These are phyloP conservation scores for Eubasilissa splendida DNA, from an alignment of 2,888 invertebrate genomes.

Conservation along the genomic window DNA sequence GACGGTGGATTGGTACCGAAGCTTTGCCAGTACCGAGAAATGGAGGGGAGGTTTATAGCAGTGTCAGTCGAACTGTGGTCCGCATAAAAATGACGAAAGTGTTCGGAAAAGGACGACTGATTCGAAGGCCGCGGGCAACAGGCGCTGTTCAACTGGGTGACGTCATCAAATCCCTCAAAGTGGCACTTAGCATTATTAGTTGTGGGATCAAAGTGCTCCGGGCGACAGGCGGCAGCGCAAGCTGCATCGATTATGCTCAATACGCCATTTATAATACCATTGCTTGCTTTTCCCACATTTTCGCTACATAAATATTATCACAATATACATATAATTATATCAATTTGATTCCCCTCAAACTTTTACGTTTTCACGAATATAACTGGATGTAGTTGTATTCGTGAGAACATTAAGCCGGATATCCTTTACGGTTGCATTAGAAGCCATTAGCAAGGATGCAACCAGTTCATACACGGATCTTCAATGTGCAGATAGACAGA, in stretches of 20 bases:
- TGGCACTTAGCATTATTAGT: not conserved
- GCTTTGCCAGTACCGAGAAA: slow-evolving; percentile 23
- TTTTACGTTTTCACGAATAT: no score
- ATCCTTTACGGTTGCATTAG: no score
- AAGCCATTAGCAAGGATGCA: slow-evolving; percentile 1
- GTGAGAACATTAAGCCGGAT: no score
- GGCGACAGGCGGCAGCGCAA: no score
- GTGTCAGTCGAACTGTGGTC: slow-evolving; percentile 17
- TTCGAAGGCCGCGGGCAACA: no score
- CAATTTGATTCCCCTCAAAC: no score
- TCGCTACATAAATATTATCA: no score
- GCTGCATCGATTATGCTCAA: no score
- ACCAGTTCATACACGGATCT: not conserved
- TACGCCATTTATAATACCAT: no score
- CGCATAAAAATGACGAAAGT: not conserved
- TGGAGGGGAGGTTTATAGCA: slow-evolving; percentile 23
- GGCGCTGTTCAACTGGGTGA: not conserved
- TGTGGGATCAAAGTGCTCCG: not conserved
- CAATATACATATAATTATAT: no score
- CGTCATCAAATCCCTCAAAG: not conserved
- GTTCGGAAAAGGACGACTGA: not conserved
- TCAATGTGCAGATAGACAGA: not conserved
- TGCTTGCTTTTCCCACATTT: no score
- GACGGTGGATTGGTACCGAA: slow-evolving; percentile 35
- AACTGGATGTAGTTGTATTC: no score